Evolutionary conservation across 2,888 invertebrate genomes (phyloP).

Genomic region (Labia minor): DNA sequence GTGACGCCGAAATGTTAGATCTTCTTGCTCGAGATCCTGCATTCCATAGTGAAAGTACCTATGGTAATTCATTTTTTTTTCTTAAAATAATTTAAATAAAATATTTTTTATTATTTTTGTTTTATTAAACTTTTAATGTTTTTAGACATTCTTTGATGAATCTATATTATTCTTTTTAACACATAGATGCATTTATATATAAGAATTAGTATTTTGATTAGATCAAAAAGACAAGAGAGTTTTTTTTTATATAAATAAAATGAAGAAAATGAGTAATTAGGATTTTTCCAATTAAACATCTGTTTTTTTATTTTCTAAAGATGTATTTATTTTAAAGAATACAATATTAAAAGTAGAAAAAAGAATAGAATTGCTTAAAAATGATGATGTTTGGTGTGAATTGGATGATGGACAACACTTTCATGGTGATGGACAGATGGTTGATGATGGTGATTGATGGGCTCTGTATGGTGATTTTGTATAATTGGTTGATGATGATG

Average conservation of each 20-base stretch:
- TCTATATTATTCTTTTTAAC: no score
- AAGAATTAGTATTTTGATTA: no score
- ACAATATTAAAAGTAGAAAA: no score
- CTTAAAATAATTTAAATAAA: constrained; percentile 1
- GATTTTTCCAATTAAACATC: no score
- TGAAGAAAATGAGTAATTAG: no score
- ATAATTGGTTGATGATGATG: neutral
- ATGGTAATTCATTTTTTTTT: constrained; percentile 40
- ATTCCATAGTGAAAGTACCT: constrained; percentile 52
- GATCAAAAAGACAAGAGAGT: no score
- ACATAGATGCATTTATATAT: no score
- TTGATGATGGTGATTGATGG: neutral
- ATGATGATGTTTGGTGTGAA: neutral
- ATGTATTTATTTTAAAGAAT: no score
- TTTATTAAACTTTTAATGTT: neutral
- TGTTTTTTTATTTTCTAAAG: no score
- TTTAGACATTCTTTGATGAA: no score
- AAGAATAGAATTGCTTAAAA: neutral
- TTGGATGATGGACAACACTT: neutral
- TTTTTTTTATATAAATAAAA: no score
- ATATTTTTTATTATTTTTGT: neutral
- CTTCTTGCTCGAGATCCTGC: constrained; percentile 51
- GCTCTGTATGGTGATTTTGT: neutral
- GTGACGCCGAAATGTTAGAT: constrained; percentile 70
- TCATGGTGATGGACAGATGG: neutral